Conservation (phyloP, 1,140 invertebrate species). For the Caenorhabditis inopinata region DNA sequence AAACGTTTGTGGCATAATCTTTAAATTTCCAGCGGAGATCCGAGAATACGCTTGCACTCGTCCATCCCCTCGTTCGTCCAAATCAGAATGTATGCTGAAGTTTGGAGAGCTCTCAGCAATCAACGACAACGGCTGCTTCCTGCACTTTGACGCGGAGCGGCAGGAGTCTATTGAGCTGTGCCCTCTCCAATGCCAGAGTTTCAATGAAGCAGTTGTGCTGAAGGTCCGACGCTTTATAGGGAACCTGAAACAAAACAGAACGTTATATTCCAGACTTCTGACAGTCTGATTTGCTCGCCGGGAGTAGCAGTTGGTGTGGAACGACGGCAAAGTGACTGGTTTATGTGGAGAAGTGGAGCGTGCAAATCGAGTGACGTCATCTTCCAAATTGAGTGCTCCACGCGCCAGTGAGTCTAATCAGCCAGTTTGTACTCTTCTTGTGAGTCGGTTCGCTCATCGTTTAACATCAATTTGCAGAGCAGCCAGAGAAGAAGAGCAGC, state of each 20-base stretch:
- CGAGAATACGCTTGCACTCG: background rate
- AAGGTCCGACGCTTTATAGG: background rate
- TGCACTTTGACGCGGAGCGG: background rate
- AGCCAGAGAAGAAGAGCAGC: background rate
- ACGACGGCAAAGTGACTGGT: slow-evolving; percentile 23
- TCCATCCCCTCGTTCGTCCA: background rate
- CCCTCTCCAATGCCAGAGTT: background rate
- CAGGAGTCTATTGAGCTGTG: background rate
- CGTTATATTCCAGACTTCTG: background rate
- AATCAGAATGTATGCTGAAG: slow-evolving; percentile 15
- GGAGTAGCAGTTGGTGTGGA: background rate
- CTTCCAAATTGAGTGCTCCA: slow-evolving; percentile 28
- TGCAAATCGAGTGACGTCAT: slow-evolving; percentile 19
- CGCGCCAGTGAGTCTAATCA: background rate
- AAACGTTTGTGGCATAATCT: no score
- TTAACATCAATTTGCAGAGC: background rate
- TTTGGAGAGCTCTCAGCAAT: slow-evolving; percentile 8
- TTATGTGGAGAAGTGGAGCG: slow-evolving; percentile 24
- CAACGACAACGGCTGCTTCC: background rate
- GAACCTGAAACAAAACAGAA: no score
- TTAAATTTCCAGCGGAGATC: background rate
- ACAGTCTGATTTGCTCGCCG: background rate
- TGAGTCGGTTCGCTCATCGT: no score
- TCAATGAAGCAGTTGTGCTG: background rate
- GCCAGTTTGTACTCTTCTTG: no score